Conservation (phyloP, 23 tunicate genomes). For the Styela clava region DNA sequence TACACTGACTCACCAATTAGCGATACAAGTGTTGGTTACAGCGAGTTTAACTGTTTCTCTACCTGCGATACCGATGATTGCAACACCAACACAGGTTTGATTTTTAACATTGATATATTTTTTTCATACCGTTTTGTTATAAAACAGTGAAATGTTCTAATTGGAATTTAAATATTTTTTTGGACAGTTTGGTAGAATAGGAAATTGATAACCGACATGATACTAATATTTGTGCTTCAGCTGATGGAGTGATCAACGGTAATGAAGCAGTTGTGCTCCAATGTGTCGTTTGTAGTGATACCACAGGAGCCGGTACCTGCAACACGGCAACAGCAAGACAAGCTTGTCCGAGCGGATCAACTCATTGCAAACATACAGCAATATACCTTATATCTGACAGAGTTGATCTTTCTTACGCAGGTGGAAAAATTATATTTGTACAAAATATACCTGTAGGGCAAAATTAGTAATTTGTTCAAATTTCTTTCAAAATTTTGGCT, state of each 20-base stretch:
- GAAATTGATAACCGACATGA: too few relatives aligned
- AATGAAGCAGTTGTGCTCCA: conserved; percentile 23
- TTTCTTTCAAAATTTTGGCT: too few relatives aligned
- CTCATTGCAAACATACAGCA: neutral
- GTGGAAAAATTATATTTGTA: too few relatives aligned
- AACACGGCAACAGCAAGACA: neutral
- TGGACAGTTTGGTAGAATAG: too few relatives aligned
- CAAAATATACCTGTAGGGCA: too few relatives aligned
- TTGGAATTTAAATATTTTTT: neutral
- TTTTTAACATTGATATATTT: neutral
- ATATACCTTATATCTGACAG: neutral
- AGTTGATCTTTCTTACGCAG: neutral
- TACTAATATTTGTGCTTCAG: too few relatives aligned
- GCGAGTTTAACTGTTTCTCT: neutral
- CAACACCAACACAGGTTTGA: neutral
- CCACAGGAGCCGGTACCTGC: neutral
- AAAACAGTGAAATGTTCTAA: neutral
- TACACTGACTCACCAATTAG: neutral
- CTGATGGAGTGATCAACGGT: conserved; percentile 37
- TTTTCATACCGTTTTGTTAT: neutral
- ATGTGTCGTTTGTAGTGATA: conserved; percentile 28
- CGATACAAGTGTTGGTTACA: neutral
- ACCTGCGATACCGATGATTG: neutral
- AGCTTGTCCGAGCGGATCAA: conserved; percentile 2
- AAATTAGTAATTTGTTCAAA: too few relatives aligned